Percentiles rank a stretch among this genome's conserved stretches.
These are phyloP conservation scores for Cirrhinus molitorella DNA, from an alignment of 2,797 vertebrate genomes.

Conservation along the genomic window DNA sequence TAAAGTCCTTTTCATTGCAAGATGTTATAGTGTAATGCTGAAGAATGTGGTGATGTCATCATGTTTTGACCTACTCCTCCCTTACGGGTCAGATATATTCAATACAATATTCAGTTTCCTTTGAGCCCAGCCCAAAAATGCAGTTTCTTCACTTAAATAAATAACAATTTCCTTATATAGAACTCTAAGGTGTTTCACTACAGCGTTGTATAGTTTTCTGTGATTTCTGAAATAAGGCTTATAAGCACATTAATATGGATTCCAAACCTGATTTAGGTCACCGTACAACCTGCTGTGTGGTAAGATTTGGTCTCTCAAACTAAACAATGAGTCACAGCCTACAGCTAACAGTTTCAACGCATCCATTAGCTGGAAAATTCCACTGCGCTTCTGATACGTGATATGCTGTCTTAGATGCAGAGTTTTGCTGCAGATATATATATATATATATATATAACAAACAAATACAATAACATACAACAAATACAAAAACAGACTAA, in stretches of 20 bases:
- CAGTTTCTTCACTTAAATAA: neutral
- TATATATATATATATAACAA: too few relatives aligned
- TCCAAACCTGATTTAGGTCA: constrained; percentile 30
- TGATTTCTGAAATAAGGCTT: neutral
- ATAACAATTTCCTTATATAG: neutral
- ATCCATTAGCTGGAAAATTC: neutral
- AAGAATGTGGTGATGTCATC: constrained; percentile 48
- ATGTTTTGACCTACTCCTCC: constrained; percentile 40
- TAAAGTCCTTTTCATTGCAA: constrained; percentile 6
- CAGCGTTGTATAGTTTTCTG: neutral
- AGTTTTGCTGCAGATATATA: neutral
- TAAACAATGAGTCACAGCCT: neutral
- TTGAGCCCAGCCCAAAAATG: constrained; percentile 5
- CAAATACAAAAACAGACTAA: neutral
- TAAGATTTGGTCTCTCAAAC: constrained; percentile 5
- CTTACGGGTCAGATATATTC: constrained; percentile 35
- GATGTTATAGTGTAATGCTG: neutral
- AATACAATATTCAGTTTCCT: constrained; percentile 28
- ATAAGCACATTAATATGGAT: constrained; percentile 11
- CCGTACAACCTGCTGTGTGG: neutral
- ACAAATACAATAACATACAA: neutral
- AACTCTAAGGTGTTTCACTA: neutral
- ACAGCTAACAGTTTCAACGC: neutral
- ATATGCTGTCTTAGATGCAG: neutral
- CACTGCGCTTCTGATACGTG: neutral